Base-by-base conservation (phyloP, 2,888 invertebrate species). In the Thymelicus lineola region DNA sequence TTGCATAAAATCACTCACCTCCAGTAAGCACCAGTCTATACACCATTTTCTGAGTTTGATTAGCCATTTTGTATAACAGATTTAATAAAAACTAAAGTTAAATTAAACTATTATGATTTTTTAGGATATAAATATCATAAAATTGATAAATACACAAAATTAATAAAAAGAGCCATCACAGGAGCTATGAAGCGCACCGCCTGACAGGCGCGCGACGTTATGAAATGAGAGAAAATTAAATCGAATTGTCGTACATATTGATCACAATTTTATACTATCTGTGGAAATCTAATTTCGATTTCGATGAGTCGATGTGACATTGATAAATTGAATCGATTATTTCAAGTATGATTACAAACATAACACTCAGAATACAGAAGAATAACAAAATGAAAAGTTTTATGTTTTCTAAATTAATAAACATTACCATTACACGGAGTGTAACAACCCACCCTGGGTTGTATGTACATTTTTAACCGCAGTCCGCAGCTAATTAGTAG, bases 1-100 rank as follows among this genome's bases (percentile, higher is more conserved):
- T 38, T 66, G 1, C 42, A 61, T 69, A 75, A 79, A 75, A 75
- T 80, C 76, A 92, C 96, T 95, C 95, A 97, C 98, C 98, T 94
- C 98, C 98, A 79, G 98, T 98, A 77, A 98, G 95, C 77, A 98
- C 98, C 80, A 98, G 94, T 93, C 96, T 97, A 94, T 97, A 97
- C 79, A 97, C 95, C 79, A 96, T 96, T 92, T 96, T 96, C 83
- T 95, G 94, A 80, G 83, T 86, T 88, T 88, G 91, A 82, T 90
- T 91, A 80, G 93, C 90, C 94, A 94, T 94, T 88, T 89, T 85
- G 75, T 77, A 77, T 80, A 81, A 85, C 80, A 77, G 77, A 78
- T 74, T 75, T 75, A 76, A 73, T 77, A 74, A 76, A 82, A 84
- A 85, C 83, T 83, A 86, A 85, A 86, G 85, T 86, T 85, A 89